These are phyloP conservation scores for Crypturellus undulatus DNA, from an alignment of 2,113 vertebrate species.

Conservation along the genomic window DNA sequence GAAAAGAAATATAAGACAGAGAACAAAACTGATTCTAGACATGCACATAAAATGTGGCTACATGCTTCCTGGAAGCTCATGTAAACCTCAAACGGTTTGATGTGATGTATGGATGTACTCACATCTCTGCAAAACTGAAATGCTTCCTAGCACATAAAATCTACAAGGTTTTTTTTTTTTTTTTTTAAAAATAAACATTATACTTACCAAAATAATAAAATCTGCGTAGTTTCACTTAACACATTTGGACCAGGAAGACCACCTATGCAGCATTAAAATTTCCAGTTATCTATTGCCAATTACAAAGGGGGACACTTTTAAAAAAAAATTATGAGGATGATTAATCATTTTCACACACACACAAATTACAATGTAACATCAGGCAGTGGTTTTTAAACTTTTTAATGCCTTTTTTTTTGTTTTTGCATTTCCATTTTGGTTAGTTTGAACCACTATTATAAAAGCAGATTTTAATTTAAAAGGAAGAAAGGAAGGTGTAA, in stretches of 20 bases:
- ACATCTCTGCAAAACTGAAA: constrained; percentile 9
- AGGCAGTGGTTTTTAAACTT: neutral
- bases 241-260: neutral
- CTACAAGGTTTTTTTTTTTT: constrained; percentile 11
- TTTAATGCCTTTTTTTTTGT: neutral
- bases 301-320: constrained; percentile 17
- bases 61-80: constrained; percentile 31
- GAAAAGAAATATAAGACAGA: neutral
- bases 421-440: neutral
- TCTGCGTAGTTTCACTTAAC: neutral
- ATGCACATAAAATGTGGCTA: neutral
- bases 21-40: constrained; percentile 27
- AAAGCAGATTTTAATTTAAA: neutral
- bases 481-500: neutral
- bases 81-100: constrained; percentile 57
- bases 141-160: constrained; percentile 21
- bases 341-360: constrained; percentile 33
- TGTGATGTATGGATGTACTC: neutral
- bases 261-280: constrained; percentile 17
- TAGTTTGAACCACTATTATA: neutral
- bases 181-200: constrained; percentile 20
- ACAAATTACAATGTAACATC: neutral
- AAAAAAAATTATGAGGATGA: constrained; percentile 36
- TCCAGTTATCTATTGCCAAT: constrained; percentile 3
- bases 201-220: constrained; percentile 36